Evolutionary conservation across 2,113 vertebrate species (phyloP).

Genomic region (Arenaria interpres): DNA sequence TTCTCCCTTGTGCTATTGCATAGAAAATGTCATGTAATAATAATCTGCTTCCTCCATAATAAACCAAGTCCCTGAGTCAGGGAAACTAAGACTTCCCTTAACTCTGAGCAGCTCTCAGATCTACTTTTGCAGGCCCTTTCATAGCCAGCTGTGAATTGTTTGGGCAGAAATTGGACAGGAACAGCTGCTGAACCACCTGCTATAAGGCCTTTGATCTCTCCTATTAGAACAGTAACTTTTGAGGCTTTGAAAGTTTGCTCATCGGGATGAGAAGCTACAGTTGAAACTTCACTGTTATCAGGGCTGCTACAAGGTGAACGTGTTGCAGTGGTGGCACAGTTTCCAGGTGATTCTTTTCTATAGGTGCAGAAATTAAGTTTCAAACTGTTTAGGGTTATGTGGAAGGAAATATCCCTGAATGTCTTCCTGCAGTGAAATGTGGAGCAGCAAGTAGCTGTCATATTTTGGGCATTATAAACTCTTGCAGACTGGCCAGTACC

Average conservation of each 20-base stretch:
- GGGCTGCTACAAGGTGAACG: not conserved
- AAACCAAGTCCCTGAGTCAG: not conserved
- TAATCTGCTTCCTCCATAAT: not conserved
- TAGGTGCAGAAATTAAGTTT: not conserved
- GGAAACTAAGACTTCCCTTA: not conserved
- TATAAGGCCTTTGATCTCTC: slow-evolving; percentile 46
- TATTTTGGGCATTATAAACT: fast-evolving
- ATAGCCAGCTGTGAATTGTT: not conserved
- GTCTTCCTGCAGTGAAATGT: not conserved
- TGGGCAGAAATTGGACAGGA: slow-evolving; percentile 8
- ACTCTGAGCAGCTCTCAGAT: not conserved
- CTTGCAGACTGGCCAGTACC: not conserved
- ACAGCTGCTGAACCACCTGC: slow-evolving; percentile 44
- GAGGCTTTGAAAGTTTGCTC: not conserved
- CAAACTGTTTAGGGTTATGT: not conserved
- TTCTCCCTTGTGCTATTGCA: not conserved
- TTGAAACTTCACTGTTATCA: not conserved
- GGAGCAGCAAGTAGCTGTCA: not conserved
- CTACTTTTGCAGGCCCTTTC: not conserved
- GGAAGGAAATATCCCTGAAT: not conserved
- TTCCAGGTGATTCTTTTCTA: not conserved
- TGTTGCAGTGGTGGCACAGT: not conserved
- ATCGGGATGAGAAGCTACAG: not conserved
- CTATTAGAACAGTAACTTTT: not conserved
- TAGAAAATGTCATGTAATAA: not conserved